Evolutionary conservation across 1,140 invertebrate species (phyloP).

Genomic region (Listronotus oregonensis): DNA sequence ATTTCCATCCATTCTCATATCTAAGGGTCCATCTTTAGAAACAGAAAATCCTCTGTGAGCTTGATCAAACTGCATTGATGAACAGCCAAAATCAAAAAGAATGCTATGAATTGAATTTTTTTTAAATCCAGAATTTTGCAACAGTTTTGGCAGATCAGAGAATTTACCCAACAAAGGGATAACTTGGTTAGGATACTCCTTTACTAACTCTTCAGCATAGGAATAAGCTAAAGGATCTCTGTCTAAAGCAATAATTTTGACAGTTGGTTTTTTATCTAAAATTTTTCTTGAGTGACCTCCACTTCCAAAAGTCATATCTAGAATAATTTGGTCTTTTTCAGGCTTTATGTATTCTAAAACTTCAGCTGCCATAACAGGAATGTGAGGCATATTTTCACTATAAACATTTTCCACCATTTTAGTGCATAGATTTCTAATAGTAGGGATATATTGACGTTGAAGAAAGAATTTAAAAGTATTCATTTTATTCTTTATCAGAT

Average conservation of each 20-base stretch:
- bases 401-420: constrained; percentile 19
- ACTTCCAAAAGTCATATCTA: constrained; percentile 92
- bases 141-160: constrained; percentile 78
- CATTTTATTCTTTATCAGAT: constrained; percentile 46
- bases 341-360: constrained; percentile 71
- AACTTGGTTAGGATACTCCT: constrained; percentile 71
- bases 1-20: constrained; percentile 93
- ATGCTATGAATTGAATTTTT: constrained; percentile 80
- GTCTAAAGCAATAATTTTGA: constrained; percentile 81
- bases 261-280: constrained; percentile 60
- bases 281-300: constrained; percentile 82
- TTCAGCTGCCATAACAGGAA: constrained; percentile 74
- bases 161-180: constrained; percentile 83
- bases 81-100: constrained; percentile 93
- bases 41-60: constrained; percentile 84
- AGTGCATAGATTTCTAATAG: constrained; percentile 30
- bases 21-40: constrained; percentile 82
- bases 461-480: constrained; percentile 17
- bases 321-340: constrained; percentile 63
- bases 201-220: constrained; percentile 66
- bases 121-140: constrained; percentile 64
- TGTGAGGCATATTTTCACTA: constrained; percentile 59
- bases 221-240: constrained; percentile 81
- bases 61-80: constrained; percentile 92
- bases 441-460: neutral